A percentile compares a stretch with the other conserved stretches of the same genome.
Conservation (phyloP, 2,113 vertebrate species). For the Centropristis striata region DNA sequence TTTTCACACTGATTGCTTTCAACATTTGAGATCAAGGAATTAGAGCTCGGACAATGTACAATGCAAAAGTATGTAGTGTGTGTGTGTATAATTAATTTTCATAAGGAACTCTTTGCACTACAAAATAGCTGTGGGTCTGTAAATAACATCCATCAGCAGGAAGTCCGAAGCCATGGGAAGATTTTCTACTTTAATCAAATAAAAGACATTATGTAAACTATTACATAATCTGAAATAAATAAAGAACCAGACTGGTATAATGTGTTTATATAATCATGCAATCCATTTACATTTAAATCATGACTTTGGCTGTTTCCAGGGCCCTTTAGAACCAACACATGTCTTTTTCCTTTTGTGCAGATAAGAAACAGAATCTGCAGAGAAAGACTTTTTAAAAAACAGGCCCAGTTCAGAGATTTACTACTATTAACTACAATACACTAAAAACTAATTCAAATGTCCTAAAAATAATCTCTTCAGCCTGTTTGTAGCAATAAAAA, state of each 20-base stretch:
- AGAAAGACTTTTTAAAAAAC: neutral
- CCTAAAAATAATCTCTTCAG: neutral
- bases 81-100: neutral
- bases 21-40: neutral
- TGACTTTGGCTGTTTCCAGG: neutral
- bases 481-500: neutral
- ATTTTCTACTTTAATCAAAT: slow-evolving; percentile 44
- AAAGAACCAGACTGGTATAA: slow-evolving; percentile 15
- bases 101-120: neutral
- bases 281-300: slow-evolving; percentile 37
- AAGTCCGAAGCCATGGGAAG: slow-evolving; percentile 20
- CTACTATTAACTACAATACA: neutral
- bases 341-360: slow-evolving; percentile 16
- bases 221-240: slow-evolving; percentile 57
- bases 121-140: neutral
- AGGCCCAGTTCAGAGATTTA: neutral
- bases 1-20: neutral
- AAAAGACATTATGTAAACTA: slow-evolving; percentile 49
- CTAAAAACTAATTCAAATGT: neutral
- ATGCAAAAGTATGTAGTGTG: neutral
- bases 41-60: neutral
- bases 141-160: slow-evolving; percentile 13
- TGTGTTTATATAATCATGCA: slow-evolving; percentile 53
- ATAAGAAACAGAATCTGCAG: slow-evolving; percentile 8
- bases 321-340: slow-evolving; percentile 3